A percentile compares a stretch with the other conserved stretches of the same genome.
Evolutionary conservation across 2,113 vertebrate genomes (phyloP).

Genomic region (Myxocyprinus asiaticus): DNA sequence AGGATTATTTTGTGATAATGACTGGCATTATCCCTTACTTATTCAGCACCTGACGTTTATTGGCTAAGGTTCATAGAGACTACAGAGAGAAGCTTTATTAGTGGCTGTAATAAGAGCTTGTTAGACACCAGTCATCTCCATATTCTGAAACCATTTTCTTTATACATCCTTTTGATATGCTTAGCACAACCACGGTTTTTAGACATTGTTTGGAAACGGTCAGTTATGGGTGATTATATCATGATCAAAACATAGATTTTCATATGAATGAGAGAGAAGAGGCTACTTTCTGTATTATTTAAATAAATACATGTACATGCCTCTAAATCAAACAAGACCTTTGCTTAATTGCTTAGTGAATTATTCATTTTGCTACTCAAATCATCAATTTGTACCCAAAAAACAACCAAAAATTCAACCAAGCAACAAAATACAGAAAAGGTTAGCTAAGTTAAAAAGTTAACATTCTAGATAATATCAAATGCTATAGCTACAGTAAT

Average conservation of each 20-base stretch:
- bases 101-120: background rate
- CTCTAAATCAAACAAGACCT: background rate
- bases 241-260: conserved; percentile 32
- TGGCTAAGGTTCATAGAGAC: background rate
- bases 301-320: conserved; percentile 22
- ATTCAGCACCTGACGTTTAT: background rate
- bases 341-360: background rate
- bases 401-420: background rate
- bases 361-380: conserved; percentile 5
- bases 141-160: background rate
- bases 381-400: background rate
- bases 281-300: conserved; percentile 15
- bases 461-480: background rate
- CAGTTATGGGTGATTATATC: conserved; percentile 5
- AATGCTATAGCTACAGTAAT: background rate
- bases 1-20: too few relatives aligned
- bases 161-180: conserved; percentile 1
- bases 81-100: background rate
- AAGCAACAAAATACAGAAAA: background rate
- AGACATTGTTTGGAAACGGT: background rate
- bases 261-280: conserved; percentile 24
- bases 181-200: too few relatives aligned
- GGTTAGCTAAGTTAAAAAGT: background rate
- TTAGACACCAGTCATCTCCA: background rate
- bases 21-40: background rate